These are phyloP conservation scores for Lepidothrix coronata DNA, from an alignment of 2,113 vertebrate species.

Conservation along the genomic window DNA sequence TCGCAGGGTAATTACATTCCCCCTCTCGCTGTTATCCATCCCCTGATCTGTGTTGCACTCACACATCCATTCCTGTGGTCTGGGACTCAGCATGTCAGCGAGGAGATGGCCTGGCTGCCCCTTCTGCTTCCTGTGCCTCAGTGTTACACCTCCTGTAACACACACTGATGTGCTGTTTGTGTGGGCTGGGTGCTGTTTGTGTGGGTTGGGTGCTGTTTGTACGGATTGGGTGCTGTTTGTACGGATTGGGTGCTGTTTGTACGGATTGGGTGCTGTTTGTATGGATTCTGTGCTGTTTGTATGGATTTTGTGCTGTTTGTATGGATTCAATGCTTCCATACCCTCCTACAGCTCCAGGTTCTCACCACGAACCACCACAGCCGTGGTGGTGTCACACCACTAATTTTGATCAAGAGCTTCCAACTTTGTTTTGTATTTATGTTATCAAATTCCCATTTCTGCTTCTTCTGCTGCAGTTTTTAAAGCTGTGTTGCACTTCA, in stretches of 20 bases:
- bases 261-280: background rate
- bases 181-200: background rate
- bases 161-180: background rate
- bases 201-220: background rate
- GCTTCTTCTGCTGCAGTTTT: background rate
- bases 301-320: background rate
- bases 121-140: background rate
- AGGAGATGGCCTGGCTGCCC: background rate
- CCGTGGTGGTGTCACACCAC: fast-evolving
- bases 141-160: background rate
- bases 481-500: background rate
- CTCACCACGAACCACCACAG: fast-evolving
- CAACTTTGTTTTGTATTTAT: background rate
- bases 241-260: background rate
- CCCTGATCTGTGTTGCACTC: background rate
- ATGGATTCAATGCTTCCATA: background rate
- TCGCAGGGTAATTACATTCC: background rate
- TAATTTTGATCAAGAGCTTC: background rate
- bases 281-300: background rate
- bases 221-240: background rate
- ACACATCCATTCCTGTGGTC: background rate
- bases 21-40: background rate
- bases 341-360: background rate
- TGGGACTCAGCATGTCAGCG: fast-evolving
- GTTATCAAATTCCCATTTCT: background rate